phyloP scores from a whole-genome alignment of 1,140 invertebrate genomes.

The Babylonia areolata region DNA sequence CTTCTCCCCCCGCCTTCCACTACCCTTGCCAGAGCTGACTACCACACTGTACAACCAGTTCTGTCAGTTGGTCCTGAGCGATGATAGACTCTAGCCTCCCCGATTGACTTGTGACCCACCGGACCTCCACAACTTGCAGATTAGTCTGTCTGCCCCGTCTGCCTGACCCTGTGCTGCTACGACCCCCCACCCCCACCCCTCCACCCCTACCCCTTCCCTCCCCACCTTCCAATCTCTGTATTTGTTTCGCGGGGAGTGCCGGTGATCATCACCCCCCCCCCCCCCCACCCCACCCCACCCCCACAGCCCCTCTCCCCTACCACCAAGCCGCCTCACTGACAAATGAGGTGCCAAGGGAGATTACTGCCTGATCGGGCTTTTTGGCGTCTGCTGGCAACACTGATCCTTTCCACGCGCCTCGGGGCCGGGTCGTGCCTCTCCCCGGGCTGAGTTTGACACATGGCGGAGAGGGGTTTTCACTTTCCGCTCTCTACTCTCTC shows the following conservation, averaged over 20 bases:
- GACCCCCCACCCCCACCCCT: too few species aligned
- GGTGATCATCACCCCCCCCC: neutral
- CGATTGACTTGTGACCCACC: neutral
- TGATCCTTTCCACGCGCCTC: neutral
- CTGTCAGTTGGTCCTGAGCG: too few species aligned
- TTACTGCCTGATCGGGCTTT: neutral
- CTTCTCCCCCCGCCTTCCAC: too few species aligned
- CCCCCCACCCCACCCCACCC: too few species aligned
- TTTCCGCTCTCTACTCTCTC: too few species aligned
- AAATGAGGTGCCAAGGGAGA: conserved; percentile 16
- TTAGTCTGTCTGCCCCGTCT: neutral
- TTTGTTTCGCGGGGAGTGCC: neutral
- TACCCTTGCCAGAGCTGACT: too few species aligned
- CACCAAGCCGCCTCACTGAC: neutral
- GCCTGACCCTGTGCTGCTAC: too few species aligned
- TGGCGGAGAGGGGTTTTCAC: too few species aligned
- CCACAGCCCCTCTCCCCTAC: too few species aligned
- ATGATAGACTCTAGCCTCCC: too few species aligned
- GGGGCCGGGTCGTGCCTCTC: neutral
- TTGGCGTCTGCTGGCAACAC: neutral
- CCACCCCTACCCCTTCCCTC: too few species aligned
- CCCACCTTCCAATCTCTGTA: neutral
- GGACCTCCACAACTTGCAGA: neutral
- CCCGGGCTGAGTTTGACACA: neutral
- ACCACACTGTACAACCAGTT: too few species aligned